A percentile compares a stretch with the other conserved stretches of the same genome.
Evolutionary conservation across 2,797 vertebrate species (phyloP).

Genomic region (Micropoecilia bifurca): DNA sequence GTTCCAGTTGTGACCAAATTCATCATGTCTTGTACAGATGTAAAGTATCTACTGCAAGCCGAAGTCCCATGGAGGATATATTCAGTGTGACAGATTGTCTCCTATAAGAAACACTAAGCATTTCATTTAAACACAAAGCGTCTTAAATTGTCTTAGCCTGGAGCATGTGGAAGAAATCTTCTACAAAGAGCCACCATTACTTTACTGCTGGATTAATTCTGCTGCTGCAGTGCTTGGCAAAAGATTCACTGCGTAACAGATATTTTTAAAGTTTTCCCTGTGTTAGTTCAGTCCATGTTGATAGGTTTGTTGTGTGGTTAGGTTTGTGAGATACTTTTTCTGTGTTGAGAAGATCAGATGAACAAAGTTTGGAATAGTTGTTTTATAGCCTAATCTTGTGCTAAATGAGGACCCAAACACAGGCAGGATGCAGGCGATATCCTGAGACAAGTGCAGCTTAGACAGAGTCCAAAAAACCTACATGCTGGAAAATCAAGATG

Average conservation of each 20-base stretch:
- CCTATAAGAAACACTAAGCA: conserved; percentile 44
- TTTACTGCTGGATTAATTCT: background rate
- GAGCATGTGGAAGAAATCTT: background rate
- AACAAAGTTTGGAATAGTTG: background rate
- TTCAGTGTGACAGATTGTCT: conserved; percentile 58
- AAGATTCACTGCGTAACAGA: background rate
- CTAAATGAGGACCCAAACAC: background rate
- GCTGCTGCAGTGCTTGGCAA: background rate
- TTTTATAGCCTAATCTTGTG: background rate
- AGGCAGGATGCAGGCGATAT: background rate
- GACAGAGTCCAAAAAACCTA: background rate
- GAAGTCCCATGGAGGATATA: conserved; percentile 42
- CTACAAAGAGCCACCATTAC: background rate
- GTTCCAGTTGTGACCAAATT: conserved; percentile 12
- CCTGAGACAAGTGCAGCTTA: background rate
- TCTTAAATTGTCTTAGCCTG: conserved; percentile 13
- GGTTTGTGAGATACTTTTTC: background rate
- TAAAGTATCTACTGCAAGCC: conserved; percentile 48
- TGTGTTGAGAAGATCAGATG: background rate
- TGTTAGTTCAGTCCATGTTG: background rate
- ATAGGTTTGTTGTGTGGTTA: no score
- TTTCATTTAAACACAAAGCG: conserved; percentile 41
- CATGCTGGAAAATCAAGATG: background rate
- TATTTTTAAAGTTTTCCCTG: background rate
- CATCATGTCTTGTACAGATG: conserved; percentile 32